phyloP scores from a whole-genome alignment of 2,888 invertebrate genomes.

The Troides aeacus region DNA sequence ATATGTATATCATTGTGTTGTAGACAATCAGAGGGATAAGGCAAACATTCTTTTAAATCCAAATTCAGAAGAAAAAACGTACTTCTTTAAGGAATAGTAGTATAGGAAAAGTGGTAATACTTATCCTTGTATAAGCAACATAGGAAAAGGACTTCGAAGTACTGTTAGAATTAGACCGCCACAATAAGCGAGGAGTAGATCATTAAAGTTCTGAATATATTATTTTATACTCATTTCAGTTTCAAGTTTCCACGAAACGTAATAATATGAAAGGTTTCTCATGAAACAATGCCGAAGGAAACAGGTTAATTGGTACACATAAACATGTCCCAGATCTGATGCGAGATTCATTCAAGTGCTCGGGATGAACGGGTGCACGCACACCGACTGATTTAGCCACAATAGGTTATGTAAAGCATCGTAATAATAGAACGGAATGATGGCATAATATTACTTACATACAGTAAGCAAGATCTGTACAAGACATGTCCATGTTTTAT shows the following conservation, averaged over 20 bases:
- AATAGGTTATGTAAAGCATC: constrained; percentile 17
- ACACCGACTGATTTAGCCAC: constrained; percentile 16
- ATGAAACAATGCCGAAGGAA: not conserved
- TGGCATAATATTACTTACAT: constrained; percentile 6
- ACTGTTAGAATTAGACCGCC: too few species aligned
- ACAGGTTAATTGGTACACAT: not conserved
- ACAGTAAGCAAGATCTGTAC: not conserved
- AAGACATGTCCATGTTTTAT: not conserved
- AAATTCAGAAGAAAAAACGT: too few species aligned
- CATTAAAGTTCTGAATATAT: too few species aligned
- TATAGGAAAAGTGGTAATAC: too few species aligned
- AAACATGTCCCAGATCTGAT: not conserved
- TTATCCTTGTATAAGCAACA: too few species aligned
- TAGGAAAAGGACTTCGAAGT: too few species aligned
- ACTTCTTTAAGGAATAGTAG: too few species aligned
- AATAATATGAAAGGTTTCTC: not conserved
- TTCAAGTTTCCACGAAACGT: not conserved
- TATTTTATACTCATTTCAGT: not conserved
- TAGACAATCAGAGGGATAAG: too few species aligned
- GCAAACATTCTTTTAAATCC: too few species aligned
- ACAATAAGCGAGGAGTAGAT: too few species aligned
- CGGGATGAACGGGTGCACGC: constrained; percentile 1
- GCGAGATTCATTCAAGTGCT: constrained; percentile 12
- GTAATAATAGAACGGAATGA: constrained; percentile 18
- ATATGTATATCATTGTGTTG: too few species aligned